phyloP scores from a whole-genome alignment of 2,888 invertebrate species.

The Nemotelus pantherinus region DNA sequence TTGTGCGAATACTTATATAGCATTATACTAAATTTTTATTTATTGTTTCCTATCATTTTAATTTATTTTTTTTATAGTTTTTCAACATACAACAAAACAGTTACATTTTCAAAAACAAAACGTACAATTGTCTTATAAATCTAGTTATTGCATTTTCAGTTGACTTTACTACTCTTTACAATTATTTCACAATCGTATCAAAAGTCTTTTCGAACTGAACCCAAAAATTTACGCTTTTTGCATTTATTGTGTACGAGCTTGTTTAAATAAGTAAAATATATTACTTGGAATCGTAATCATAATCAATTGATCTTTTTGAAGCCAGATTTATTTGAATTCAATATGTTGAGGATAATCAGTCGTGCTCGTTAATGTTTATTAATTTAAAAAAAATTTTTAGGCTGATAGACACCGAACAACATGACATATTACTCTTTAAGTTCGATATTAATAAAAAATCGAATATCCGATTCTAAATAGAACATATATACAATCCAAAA shows the following conservation, averaged over 20 bases:
- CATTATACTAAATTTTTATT: neutral
- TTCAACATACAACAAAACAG: neutral
- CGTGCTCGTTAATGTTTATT: too few relatives aligned
- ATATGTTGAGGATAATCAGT: too few relatives aligned
- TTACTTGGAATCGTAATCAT: too few relatives aligned
- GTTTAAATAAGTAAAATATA: too few relatives aligned
- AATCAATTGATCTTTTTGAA: too few relatives aligned
- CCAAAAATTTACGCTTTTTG: neutral
- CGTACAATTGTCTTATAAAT: neutral
- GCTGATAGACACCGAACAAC: too few relatives aligned
- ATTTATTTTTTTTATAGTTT: neutral
- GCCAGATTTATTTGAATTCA: too few relatives aligned
- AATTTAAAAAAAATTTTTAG: too few relatives aligned
- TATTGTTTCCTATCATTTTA: neutral
- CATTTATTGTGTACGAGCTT: neutral
- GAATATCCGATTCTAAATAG: too few relatives aligned
- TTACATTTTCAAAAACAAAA: neutral
- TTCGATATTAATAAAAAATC: too few relatives aligned
- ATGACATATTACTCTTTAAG: too few relatives aligned
- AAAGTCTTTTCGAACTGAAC: neutral
- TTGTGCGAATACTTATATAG: constrained; percentile 15
- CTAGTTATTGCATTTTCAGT: constrained; percentile 13
- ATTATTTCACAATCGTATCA: neutral
- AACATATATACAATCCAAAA: neutral
- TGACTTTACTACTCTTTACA: neutral